phyloP scores from a whole-genome alignment of 1,140 invertebrate species.

The Bombus vancouverensis region DNA sequence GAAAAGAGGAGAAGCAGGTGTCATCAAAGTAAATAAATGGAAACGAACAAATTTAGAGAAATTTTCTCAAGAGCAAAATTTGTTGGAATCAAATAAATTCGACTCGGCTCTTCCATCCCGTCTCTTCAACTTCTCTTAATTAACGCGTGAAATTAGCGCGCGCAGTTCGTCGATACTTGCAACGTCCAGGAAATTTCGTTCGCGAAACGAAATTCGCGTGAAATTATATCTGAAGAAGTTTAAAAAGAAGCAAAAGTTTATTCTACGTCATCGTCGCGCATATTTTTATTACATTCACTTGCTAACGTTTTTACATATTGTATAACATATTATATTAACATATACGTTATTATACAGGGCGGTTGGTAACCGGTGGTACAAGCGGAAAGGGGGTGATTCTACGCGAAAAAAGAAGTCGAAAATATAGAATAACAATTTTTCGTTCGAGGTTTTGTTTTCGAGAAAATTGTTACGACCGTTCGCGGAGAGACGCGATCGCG shows the following conservation, averaged over 20 bases:
- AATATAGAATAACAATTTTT: too few relatives aligned
- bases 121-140: neutral
- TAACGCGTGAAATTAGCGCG: conserved; percentile 7
- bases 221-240: neutral
- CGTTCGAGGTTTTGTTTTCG: too few relatives aligned
- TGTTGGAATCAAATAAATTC: neutral
- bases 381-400: too few relatives aligned
- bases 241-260: neutral
- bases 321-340: too few relatives aligned
- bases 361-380: too few relatives aligned
- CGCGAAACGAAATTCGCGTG: neutral
- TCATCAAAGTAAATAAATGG: neutral
- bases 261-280: too few relatives aligned
- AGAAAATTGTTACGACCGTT: too few relatives aligned
- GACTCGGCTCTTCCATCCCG: neutral
- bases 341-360: too few relatives aligned
- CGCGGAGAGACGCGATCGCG: too few relatives aligned
- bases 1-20: neutral
- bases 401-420: too few relatives aligned
- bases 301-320: neutral
- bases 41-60: neutral
- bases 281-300: neutral
- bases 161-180: too few relatives aligned
- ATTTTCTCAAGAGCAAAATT: neutral
- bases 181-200: neutral